Conservation (phyloP, 1,140 invertebrate genomes). For the Dysdera silvatica region DNA sequence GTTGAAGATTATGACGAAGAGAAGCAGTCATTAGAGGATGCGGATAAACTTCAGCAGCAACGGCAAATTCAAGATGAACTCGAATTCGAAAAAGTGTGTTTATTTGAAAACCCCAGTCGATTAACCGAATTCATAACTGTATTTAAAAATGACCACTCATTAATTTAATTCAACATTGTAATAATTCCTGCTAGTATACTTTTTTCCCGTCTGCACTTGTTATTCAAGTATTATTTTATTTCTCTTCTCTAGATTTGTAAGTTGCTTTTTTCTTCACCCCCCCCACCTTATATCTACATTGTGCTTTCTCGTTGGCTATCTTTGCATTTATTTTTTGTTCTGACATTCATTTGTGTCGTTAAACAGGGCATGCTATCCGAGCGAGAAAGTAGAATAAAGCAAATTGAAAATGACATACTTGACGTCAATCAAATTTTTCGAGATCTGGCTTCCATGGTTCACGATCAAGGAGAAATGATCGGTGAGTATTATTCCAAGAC, state of each 20-base stretch:
- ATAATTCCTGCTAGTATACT: neutral
- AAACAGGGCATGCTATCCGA: slow-evolving; percentile 70
- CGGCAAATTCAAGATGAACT: slow-evolving; percentile 51
- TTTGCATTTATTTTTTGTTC: neutral
- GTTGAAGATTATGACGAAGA: slow-evolving; percentile 45
- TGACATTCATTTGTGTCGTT: neutral
- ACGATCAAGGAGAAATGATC: slow-evolving; percentile 88
- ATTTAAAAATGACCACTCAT: neutral
- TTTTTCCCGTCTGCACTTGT: too few relatives aligned
- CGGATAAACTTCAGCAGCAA: slow-evolving; percentile 39
- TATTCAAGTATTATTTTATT: neutral
- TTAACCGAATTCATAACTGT: neutral
- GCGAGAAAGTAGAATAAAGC: slow-evolving; percentile 76
- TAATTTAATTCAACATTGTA: too few relatives aligned
- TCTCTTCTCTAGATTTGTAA: neutral
- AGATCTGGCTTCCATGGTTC: slow-evolving; percentile 89
- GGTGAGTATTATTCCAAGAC: too few relatives aligned
- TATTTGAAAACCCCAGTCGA: neutral
- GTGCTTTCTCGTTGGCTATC: neutral
- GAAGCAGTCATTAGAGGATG: slow-evolving; percentile 38
- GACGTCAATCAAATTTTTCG: slow-evolving; percentile 98
- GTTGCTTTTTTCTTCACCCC: neutral
- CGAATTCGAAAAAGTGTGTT: slow-evolving; percentile 62
- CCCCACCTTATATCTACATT: neutral
- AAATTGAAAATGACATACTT: slow-evolving; percentile 84